Evolutionary conservation across 2,888 invertebrate species (phyloP).

Genomic region (Leptarthrus brevirostris): DNA sequence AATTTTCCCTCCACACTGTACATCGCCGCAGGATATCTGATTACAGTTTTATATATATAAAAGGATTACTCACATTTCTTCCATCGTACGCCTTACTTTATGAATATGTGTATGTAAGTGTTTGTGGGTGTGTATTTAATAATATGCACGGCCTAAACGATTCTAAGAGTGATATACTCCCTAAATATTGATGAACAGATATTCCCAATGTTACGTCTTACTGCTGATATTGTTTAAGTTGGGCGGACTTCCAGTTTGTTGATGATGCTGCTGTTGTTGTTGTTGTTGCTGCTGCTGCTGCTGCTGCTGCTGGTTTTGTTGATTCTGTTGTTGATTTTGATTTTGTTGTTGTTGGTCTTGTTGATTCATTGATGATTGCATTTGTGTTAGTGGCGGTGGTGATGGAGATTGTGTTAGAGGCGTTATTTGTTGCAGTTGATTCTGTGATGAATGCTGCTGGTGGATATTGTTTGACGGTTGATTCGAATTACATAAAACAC

Average conservation of each 20-base stretch:
- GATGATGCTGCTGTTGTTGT: constrained; percentile 57
- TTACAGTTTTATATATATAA: background rate
- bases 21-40: too few relatives aligned
- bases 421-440: constrained; percentile 57
- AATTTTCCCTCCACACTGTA: background rate
- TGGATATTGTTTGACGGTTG: constrained; percentile 72
- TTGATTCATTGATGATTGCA: constrained; percentile 60
- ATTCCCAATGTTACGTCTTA: constrained; percentile 68
- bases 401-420: constrained; percentile 60
- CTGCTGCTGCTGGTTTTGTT: constrained; percentile 57
- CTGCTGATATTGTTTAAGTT: constrained; percentile 66
- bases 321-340: constrained; percentile 50
- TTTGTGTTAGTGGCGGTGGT: constrained; percentile 56
- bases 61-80: background rate
- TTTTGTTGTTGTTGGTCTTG: constrained; percentile 55
- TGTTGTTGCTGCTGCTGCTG: constrained; percentile 56
- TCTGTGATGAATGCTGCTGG: constrained; percentile 59
- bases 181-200: constrained; percentile 68
- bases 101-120: constrained; percentile 39
- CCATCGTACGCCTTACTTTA: constrained; percentile 16
- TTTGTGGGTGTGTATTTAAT: constrained; percentile 3
- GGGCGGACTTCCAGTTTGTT: constrained; percentile 65
- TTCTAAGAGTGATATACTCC: background rate
- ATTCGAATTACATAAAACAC: constrained; percentile 92
- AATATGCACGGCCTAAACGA: background rate